Evolutionary conservation across 2,113 vertebrate species (phyloP).

Genomic region (Mixornis gularis): DNA sequence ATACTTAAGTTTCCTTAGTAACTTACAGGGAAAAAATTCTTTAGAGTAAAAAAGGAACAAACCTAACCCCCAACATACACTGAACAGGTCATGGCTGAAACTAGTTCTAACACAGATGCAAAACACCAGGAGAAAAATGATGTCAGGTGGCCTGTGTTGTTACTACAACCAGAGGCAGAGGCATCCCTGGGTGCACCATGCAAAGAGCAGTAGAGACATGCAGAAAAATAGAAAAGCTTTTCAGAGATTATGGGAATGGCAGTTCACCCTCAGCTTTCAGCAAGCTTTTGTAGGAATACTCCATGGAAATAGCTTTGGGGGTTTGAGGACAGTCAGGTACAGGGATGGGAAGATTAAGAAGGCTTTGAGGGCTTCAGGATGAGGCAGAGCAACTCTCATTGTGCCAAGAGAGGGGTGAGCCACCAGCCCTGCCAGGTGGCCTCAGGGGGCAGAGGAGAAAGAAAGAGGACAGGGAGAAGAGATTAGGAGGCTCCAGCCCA

Average conservation of each 20-base stretch:
- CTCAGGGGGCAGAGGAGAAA: background rate
- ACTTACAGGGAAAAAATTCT: too few relatives aligned
- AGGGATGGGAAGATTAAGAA: background rate
- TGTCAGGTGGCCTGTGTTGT: background rate
- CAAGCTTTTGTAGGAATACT: background rate
- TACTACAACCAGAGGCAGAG: background rate
- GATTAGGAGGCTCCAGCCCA: background rate
- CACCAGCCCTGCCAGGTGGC: background rate
- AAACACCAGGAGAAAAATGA: background rate
- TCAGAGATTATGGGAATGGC: background rate
- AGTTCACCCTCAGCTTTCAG: background rate
- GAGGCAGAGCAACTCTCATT: background rate
- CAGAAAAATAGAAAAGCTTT: background rate
- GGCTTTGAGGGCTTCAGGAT: background rate
- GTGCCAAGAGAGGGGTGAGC: background rate
- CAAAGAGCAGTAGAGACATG: background rate
- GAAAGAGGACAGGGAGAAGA: background rate
- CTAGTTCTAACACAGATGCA: accelerated
- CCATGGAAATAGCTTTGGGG: background rate
- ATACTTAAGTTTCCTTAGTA: too few relatives aligned
- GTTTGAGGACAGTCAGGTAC: too few relatives aligned
- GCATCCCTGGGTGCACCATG: too few relatives aligned
- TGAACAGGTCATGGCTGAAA: background rate
- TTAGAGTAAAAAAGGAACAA: too few relatives aligned
- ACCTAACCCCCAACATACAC: too few relatives aligned